Base-by-base conservation (phyloP, 2,113 vertebrate species). In the Gambusia affinis region DNA sequence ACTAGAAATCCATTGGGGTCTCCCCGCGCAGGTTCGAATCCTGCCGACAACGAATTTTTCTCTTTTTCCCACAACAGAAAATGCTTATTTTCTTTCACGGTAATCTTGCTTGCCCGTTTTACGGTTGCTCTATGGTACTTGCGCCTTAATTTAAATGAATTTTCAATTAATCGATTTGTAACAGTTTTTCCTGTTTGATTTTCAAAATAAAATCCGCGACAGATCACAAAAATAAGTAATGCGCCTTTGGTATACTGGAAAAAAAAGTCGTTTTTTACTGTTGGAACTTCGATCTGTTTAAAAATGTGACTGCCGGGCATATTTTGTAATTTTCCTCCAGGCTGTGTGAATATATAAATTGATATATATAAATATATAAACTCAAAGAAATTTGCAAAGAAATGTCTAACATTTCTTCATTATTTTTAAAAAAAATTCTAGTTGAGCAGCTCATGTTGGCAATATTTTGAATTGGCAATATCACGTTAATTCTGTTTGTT, bases 21-120 rank as follows among this genome's bases (percentile, higher is more conserved):
- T 97, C 94, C 95, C 96, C 95, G 95, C 95, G 95, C 96, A 97
- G 95, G 96, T 97, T 98, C 96, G 95, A 98, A 97, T 97, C 97
- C 96, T 97, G 96, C 96, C 96, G 96, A 97, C 96, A 97, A 97
- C 96, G 96, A 0, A 2, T 10, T 63, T 15, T 15, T 33, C 15
- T 14, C 4, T 37, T 37, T 37, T 37, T 12, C 2, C 0, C 4
- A 33, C 10, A 8, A n/a, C 51, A 57, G 12, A 54, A 54, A 33
- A 33, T 31, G 12, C 12, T 37, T 35, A 24, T 22, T 3, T 27
- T 1, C 12, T 65, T 57, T 57, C 3, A n/a, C 7, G 0, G 4
- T 30, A 0, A 30, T 19, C 1, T 63, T 7, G 28, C 39, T 39
- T 31, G 4, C 19, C 17, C 5, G 2, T n/a, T 24, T 8, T 7